Evolutionary conservation across 2,797 vertebrate species (phyloP).

Genomic region (Gobio occitaniae): DNA sequence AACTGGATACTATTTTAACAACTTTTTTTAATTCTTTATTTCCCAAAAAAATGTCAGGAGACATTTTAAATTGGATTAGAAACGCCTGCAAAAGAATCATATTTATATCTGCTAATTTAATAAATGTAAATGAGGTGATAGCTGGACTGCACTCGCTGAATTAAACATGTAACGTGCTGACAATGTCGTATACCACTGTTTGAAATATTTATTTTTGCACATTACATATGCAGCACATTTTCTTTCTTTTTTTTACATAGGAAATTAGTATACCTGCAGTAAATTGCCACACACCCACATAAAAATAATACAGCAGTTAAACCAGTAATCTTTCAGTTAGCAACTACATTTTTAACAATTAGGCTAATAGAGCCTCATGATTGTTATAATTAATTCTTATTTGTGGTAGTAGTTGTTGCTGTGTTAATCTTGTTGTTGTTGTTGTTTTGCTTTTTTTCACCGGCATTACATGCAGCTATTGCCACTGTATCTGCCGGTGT

Average conservation of each 20-base stretch:
- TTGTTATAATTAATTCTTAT: background rate
- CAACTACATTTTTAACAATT: background rate
- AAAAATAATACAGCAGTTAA: background rate
- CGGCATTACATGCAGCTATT: background rate
- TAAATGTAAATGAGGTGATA: slow-evolving; percentile 22
- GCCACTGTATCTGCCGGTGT: background rate
- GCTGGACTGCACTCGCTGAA: background rate
- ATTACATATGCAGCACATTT: background rate
- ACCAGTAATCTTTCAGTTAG: background rate
- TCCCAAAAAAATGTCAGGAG: background rate
- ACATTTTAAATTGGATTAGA: slow-evolving; percentile 10
- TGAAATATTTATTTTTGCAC: background rate
- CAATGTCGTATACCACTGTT: background rate
- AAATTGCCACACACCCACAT: background rate
- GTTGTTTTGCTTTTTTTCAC: background rate
- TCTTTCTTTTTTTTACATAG: background rate
- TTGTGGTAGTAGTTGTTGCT: background rate
- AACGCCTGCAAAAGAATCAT: background rate
- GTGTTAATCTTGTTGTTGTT: background rate
- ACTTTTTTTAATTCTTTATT: slow-evolving; percentile 3
- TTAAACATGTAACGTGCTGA: background rate
- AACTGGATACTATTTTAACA: background rate
- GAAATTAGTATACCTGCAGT: background rate
- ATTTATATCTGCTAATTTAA: background rate
- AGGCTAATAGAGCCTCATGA: background rate